A percentile compares a stretch with the other conserved stretches of the same genome.
These are phyloP conservation scores for Larimichthys crocea DNA, from an alignment of 2,113 vertebrate species.

Conservation along the genomic window DNA sequence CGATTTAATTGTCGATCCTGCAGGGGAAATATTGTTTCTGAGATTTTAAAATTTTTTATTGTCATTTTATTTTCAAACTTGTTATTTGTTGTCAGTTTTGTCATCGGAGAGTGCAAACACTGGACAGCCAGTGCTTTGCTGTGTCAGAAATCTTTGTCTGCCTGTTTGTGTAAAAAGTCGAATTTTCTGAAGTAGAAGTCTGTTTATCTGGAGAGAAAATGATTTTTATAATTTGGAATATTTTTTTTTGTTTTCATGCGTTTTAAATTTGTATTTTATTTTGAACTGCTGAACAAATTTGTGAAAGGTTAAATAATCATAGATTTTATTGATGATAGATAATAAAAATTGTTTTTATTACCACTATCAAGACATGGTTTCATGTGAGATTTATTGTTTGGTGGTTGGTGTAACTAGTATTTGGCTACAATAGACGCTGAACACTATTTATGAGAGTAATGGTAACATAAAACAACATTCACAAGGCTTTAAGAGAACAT, in stretches of 20 bases:
- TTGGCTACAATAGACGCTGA: neutral
- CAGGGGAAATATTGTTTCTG: neutral
- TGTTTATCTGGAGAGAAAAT: conserved; percentile 27
- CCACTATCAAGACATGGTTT: neutral
- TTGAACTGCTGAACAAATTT: conserved; percentile 47
- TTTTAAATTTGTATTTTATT: conserved; percentile 23
- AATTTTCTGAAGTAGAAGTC: conserved; percentile 7
- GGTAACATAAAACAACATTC: neutral
- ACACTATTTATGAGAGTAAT: neutral
- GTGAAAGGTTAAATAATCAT: conserved; percentile 42
- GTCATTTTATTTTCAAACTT: conserved; percentile 26
- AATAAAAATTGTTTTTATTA: conserved; percentile 63
- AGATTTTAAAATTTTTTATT: neutral
- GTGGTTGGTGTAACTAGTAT: neutral
- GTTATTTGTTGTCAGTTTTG: neutral
- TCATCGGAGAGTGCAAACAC: neutral
- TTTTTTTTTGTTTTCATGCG: neutral
- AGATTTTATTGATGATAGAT: conserved; percentile 47
- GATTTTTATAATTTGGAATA: conserved; percentile 31
- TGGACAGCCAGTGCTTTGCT: neutral
- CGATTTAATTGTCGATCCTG: neutral
- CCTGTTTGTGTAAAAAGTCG: neutral
- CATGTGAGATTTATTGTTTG: neutral
- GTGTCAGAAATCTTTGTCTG: conserved; percentile 3
- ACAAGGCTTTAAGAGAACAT: neutral